These are phyloP conservation scores for Caenorhabditis sulstoni DNA, from an alignment of 2,888 invertebrate genomes.

Conservation along the genomic window DNA sequence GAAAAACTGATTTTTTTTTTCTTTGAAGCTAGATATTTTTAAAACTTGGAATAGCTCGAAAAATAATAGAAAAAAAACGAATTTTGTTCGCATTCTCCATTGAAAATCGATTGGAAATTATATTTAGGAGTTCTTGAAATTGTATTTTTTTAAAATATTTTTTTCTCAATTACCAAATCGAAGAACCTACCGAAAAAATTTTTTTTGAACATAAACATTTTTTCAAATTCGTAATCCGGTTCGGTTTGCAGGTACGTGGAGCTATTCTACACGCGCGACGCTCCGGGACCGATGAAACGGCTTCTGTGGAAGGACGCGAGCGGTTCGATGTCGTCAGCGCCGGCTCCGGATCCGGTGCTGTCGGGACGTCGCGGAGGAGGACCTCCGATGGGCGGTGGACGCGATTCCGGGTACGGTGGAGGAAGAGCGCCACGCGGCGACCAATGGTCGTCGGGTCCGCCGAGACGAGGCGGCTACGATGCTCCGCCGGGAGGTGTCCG, in stretches of 20 bases:
- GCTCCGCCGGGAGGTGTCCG: too few relatives aligned
- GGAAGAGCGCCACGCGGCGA: neutral
- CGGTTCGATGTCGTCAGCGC: constrained; percentile 42
- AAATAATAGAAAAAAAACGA: too few relatives aligned
- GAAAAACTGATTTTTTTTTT: too few relatives aligned
- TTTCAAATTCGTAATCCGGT: neutral
- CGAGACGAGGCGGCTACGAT: too few relatives aligned
- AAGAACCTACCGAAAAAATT: too few relatives aligned
- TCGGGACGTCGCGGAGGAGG: constrained; percentile 35
- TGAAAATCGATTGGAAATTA: too few relatives aligned
- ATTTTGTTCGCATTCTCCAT: too few relatives aligned
- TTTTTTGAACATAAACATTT: too few relatives aligned
- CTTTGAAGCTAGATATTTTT: too few relatives aligned
- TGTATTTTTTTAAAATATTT: too few relatives aligned
- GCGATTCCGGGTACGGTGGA: neutral
- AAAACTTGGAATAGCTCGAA: too few relatives aligned
- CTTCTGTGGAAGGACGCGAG: constrained; percentile 61
- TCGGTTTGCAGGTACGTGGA: constrained; percentile 85
- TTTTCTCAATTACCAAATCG: neutral
- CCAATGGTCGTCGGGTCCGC: neutral
- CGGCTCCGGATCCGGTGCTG: constrained; percentile 51
- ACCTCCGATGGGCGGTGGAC: constrained; percentile 2
- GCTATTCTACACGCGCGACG: constrained; percentile 85
- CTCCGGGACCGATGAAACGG: constrained; percentile 63
- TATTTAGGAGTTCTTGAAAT: too few relatives aligned